phyloP scores from a whole-genome alignment of 2,113 vertebrate genomes.

The Otus sunia region DNA sequence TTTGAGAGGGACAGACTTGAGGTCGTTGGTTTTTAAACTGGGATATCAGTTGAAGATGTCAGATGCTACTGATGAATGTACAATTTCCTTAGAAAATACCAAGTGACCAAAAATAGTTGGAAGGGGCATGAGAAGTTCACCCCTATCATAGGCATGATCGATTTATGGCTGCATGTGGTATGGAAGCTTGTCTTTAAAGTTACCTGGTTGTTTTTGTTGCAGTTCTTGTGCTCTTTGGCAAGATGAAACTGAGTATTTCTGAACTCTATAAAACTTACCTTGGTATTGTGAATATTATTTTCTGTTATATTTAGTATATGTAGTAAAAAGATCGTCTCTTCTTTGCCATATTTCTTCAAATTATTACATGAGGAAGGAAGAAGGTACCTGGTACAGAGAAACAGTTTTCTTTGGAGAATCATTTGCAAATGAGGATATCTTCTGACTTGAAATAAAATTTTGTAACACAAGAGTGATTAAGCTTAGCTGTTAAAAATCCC shows the following conservation, averaged over 20 bases:
- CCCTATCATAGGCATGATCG: accelerated
- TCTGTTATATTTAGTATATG: not conserved
- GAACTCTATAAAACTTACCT: not conserved
- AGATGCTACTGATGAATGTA: not conserved
- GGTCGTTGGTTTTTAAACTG: not conserved
- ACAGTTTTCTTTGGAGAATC: not conserved
- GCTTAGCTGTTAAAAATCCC: not conserved
- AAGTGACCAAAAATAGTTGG: not conserved
- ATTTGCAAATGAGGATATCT: not conserved
- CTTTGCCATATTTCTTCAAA: not conserved
- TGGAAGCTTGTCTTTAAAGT: not conserved
- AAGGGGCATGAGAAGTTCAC: not conserved
- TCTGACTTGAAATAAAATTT: not conserved
- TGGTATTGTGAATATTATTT: not conserved
- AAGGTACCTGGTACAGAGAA: not conserved
- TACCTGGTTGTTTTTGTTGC: not conserved
- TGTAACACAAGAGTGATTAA: not conserved
- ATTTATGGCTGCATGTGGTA: not conserved
- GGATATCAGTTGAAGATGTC: not conserved
- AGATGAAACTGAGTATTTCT: not conserved
- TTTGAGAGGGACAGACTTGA: not conserved
- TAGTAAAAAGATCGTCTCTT: not conserved
- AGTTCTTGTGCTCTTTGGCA: not conserved
- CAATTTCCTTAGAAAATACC: not conserved
- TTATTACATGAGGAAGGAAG: not conserved